phyloP scores from a whole-genome alignment of 30 jellyfish, hydroid and myxozoan species.

The Nemopilema nomurai region DNA sequence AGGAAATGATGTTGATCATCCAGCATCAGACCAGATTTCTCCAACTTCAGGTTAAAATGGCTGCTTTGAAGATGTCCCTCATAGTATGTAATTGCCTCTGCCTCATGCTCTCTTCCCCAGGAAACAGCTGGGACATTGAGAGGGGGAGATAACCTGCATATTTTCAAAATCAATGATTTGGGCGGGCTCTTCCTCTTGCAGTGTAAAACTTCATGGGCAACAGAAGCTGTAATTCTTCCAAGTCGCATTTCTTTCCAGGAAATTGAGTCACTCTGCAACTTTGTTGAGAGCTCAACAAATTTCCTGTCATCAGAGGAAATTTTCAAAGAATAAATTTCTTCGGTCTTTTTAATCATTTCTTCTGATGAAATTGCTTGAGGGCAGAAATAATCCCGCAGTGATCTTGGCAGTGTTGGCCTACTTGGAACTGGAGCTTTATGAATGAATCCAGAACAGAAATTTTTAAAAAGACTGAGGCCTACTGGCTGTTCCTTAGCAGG shows the following conservation, averaged over 20 bases:
- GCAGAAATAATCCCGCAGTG: too few relatives aligned
- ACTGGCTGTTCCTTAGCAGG: neutral
- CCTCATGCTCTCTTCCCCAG: too few relatives aligned
- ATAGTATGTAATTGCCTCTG: too few relatives aligned
- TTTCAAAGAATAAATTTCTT: too few relatives aligned
- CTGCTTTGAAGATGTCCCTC: too few relatives aligned
- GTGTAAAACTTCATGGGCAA: slow-evolving; percentile 4
- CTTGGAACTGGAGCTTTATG: too few relatives aligned
- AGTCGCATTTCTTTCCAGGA: neutral
- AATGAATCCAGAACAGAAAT: neutral
- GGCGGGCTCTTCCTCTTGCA: neutral
- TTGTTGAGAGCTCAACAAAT: neutral
- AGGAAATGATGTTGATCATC: neutral
- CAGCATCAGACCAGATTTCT: neutral
- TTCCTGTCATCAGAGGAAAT: too few relatives aligned
- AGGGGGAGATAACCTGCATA: too few relatives aligned
- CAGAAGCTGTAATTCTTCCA: slow-evolving; percentile 19
- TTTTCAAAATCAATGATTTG: slow-evolving; percentile 1
- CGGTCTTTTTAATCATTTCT: slow-evolving; percentile 21
- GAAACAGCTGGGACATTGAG: too few relatives aligned
- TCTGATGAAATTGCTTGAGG: too few relatives aligned
- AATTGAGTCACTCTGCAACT: neutral
- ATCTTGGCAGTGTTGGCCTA: too few relatives aligned
- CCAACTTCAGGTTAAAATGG: neutral
- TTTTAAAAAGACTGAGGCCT: neutral